Conservation (phyloP, 2,113 vertebrate genomes). For the Pica pica region DNA sequence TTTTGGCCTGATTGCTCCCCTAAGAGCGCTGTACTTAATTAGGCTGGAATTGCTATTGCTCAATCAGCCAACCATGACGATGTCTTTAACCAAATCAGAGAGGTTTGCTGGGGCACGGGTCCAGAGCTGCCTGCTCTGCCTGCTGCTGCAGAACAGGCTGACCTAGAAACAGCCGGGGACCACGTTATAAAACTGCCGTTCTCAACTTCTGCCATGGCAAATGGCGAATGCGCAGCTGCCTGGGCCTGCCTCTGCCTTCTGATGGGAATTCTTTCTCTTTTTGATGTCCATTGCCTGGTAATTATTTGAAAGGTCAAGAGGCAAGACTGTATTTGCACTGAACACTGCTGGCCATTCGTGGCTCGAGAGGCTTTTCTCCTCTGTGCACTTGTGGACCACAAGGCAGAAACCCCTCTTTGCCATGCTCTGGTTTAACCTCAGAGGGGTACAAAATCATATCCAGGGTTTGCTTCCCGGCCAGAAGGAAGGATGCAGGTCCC, state of each 20-base stretch:
- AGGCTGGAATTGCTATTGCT: background rate
- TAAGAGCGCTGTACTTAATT: constrained; percentile 28
- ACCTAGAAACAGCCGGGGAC: constrained; percentile 48
- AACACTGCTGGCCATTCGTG: background rate
- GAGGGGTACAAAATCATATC: background rate
- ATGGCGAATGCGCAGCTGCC: background rate
- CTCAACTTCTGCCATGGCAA: background rate
- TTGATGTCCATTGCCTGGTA: background rate
- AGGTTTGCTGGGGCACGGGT: background rate
- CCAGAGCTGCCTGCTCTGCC: background rate
- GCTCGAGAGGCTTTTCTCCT: background rate
- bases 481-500: background rate
- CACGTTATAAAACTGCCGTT: background rate
- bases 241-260: background rate
- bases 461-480: background rate
- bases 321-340: constrained; percentile 17
- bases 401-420: background rate
- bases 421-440: background rate
- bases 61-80: background rate
- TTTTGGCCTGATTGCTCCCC: constrained; percentile 15
- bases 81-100: background rate
- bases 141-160: constrained; percentile 30
- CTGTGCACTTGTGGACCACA: background rate
- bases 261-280: background rate
- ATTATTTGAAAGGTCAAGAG: background rate